Evolutionary conservation across 2,113 vertebrate genomes (phyloP).

Genomic region (Ailuropoda melanoleuca): DNA sequence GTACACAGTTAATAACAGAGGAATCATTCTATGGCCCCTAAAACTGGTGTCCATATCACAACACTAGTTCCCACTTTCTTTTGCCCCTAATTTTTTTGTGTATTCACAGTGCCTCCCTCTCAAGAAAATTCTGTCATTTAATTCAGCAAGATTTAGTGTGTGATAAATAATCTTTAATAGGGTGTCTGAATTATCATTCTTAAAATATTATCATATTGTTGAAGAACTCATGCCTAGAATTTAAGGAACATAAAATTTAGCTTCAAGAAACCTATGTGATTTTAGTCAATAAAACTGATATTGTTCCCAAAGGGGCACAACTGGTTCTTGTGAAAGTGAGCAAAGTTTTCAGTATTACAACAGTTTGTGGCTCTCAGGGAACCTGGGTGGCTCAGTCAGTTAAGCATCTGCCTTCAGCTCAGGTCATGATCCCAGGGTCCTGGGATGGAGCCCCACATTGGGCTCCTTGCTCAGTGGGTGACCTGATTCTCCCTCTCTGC

Average conservation of each 20-base stretch:
- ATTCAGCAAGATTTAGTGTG: not conserved
- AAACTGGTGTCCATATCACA: not conserved
- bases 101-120: not conserved
- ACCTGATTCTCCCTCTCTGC: too few species aligned
- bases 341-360: not conserved
- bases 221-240: not conserved
- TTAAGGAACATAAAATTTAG: slow-evolving; percentile 14
- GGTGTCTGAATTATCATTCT: not conserved
- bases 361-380: not conserved
- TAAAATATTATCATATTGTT: not conserved
- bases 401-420: not conserved
- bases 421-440: not conserved
- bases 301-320: not conserved
- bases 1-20: not conserved
- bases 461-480: too few species aligned
- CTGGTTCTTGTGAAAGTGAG: not conserved
- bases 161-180: not conserved
- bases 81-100: not conserved
- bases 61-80: not conserved
- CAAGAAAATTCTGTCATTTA: not conserved
- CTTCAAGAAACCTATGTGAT: not conserved
- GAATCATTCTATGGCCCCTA: not conserved
- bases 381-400: not conserved
- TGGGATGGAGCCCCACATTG: too few species aligned
- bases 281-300: not conserved